phyloP scores from a whole-genome alignment of 2,888 invertebrate species.

The Sminthurides aquaticus region DNA sequence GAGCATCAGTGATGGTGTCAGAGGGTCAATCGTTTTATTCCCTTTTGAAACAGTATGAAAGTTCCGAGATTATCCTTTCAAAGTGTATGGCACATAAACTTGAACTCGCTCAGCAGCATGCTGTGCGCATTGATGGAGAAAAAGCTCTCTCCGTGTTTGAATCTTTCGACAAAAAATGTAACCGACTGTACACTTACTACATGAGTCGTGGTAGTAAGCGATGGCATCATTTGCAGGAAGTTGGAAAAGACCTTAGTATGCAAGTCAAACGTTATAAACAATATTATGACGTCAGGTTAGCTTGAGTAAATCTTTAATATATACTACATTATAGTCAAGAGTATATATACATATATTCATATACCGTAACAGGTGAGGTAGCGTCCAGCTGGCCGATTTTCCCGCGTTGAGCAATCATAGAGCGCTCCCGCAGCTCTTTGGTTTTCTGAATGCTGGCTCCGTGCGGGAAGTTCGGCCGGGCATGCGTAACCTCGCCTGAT shows the following conservation, averaged over 20 bases:
- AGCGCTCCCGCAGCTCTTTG: too few relatives aligned
- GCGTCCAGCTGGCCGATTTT: too few relatives aligned
- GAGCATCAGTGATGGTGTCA: background rate
- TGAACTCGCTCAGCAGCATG: background rate
- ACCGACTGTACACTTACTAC: background rate
- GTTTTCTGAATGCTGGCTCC: too few relatives aligned
- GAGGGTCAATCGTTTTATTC: background rate
- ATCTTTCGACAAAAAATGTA: background rate
- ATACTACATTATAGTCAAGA: too few relatives aligned
- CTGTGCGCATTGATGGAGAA: background rate
- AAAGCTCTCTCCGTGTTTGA: background rate
- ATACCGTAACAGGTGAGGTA: too few relatives aligned
- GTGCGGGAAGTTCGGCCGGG: too few relatives aligned
- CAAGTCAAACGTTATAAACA: background rate
- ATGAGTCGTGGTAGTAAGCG: background rate
- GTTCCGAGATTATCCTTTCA: background rate
- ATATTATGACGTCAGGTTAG: background rate
- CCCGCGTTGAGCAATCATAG: too few relatives aligned
- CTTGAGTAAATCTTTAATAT: too few relatives aligned
- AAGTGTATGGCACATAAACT: background rate
- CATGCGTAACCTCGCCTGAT: too few relatives aligned
- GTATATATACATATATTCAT: too few relatives aligned
- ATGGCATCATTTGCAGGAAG: background rate
- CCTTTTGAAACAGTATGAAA: background rate
- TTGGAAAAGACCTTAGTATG: background rate